Conservation (phyloP, 2,113 vertebrate genomes). For the Hipposideros armiger region DNA sequence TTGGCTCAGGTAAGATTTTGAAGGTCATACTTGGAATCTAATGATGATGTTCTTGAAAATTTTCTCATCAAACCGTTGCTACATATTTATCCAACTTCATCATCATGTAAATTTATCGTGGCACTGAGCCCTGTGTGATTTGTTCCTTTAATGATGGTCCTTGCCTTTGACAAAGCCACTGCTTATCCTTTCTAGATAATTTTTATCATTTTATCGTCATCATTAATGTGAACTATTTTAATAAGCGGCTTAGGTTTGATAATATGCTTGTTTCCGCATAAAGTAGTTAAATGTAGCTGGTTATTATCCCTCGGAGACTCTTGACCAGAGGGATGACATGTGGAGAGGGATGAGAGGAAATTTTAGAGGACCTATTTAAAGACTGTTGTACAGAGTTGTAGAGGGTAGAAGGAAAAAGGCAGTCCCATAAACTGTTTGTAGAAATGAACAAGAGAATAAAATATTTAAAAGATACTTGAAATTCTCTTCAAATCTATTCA, state of each 20-base stretch:
- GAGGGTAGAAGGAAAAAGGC: not conserved
- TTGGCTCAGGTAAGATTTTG: not conserved
- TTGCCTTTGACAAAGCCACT: not conserved
- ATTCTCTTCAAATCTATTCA: not conserved
- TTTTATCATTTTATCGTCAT: not conserved
- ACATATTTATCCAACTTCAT: not conserved
- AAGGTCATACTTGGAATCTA: not conserved
- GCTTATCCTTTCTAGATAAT: not conserved
- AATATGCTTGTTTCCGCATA: conserved; percentile 15
- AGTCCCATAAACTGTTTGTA: not conserved
- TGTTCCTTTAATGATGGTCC: not conserved
- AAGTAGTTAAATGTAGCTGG: not conserved
- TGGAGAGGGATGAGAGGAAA: not conserved
- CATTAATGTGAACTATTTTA: conserved; percentile 14
- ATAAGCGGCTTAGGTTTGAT: not conserved
- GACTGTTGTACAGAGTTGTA: not conserved
- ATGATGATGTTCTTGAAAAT: not conserved
- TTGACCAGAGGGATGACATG: not conserved
- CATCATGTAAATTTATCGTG: not conserved
- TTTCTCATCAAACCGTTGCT: not conserved
- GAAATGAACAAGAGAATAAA: not conserved
- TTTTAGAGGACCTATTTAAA: not conserved
- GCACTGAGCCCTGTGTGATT: not conserved
- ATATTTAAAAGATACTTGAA: not conserved
- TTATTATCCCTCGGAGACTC: not conserved